Conservation (phyloP, 2,888 invertebrate genomes). For the Papilio protenor region DNA sequence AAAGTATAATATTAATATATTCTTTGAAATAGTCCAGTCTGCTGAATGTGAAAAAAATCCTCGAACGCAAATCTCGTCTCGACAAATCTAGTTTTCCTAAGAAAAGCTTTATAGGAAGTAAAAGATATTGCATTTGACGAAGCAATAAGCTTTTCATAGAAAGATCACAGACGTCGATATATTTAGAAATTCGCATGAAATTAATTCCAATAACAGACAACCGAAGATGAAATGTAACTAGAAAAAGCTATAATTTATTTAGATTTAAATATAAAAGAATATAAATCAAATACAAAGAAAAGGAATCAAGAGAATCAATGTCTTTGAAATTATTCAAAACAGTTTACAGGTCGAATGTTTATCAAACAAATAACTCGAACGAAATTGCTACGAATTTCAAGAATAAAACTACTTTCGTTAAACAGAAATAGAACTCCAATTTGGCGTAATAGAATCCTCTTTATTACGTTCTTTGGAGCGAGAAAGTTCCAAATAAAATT, state of each 20-base stretch:
- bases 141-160: background rate
- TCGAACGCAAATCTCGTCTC: background rate
- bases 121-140: background rate
- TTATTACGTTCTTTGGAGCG: constrained; percentile 6
- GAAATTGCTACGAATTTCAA: background rate
- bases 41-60: background rate
- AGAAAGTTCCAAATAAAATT: constrained; percentile 9
- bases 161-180: background rate
- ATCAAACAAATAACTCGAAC: background rate
- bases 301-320: background rate
- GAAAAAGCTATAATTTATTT: background rate
- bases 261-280: background rate
- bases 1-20: background rate
- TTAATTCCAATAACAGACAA: background rate
- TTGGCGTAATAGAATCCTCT: constrained; percentile 3
- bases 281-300: background rate
- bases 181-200: background rate
- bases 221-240: too few relatives aligned
- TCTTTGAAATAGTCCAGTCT: background rate
- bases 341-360: constrained; percentile 1
- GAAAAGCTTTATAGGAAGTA: background rate
- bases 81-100: background rate
- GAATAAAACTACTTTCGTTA: constrained; percentile 14
- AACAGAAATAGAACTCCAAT: constrained; percentile 22
- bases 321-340: background rate